Evolutionary conservation across 1,140 invertebrate genomes (phyloP).

Genomic region (Dysdera silvatica): DNA sequence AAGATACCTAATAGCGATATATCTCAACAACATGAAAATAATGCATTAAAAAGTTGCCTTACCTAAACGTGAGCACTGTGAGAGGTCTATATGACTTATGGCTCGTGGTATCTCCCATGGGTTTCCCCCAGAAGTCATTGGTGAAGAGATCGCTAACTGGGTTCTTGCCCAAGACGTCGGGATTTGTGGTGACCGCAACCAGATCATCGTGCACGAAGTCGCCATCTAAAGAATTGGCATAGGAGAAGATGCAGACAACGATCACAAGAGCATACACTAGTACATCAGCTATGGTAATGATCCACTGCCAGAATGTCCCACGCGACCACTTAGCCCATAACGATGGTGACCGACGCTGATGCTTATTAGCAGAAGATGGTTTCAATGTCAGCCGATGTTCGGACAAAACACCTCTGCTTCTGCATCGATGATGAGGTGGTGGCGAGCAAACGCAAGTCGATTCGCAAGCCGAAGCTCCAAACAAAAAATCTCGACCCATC

Average conservation of each 20-base stretch:
- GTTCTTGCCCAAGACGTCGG: slow-evolving; percentile 65
- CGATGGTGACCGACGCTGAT: no score
- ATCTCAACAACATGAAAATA: no score
- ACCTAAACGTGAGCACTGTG: slow-evolving; percentile 75
- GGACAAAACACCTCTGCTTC: no score
- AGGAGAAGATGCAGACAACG: slow-evolving; percentile 59
- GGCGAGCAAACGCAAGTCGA: no score
- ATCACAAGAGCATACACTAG: slow-evolving; percentile 53
- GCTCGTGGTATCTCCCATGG: slow-evolving; percentile 69
- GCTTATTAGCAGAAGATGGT: no score
- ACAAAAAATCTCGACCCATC: no score
- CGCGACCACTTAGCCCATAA: no score
- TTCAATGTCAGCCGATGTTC: no score
- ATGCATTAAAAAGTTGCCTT: slow-evolving; percentile 38
- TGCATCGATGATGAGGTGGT: no score
- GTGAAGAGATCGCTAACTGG: slow-evolving; percentile 58
- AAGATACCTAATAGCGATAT: no score
- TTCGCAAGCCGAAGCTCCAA: no score
- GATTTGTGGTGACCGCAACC: slow-evolving; percentile 73
- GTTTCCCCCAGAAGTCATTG: slow-evolving; percentile 88
- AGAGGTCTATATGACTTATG: slow-evolving; percentile 78
- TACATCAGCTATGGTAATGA: slow-evolving; percentile 12
- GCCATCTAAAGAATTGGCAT: slow-evolving; percentile 67
- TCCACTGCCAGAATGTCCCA: no score
- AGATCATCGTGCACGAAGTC: slow-evolving; percentile 88